phyloP scores from a whole-genome alignment of 2,113 vertebrate genomes.

The Hippolais icterina region DNA sequence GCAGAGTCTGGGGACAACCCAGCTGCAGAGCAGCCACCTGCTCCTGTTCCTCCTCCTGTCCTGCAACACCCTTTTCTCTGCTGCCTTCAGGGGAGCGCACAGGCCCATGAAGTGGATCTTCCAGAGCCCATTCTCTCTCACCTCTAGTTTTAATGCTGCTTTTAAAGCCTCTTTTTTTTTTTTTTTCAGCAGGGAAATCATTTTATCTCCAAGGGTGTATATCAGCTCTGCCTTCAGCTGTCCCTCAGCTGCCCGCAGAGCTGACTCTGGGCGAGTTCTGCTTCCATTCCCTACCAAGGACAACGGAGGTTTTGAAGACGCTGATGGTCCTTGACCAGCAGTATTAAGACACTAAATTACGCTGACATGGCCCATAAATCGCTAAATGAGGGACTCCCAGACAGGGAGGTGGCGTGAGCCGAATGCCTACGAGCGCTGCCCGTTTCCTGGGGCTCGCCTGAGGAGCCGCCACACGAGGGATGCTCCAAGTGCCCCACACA shows the following conservation, averaged over 20 bases:
- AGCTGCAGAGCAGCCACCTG: not conserved
- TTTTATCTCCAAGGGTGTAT: not conserved
- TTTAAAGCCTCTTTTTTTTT: not conserved
- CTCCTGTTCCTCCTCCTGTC: not conserved
- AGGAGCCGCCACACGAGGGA: not conserved
- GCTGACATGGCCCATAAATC: constrained; percentile 68
- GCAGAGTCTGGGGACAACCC: not conserved
- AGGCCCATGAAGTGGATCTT: not conserved
- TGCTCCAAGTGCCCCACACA: fast-evolving
- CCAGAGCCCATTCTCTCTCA: not conserved
- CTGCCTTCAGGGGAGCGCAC: not conserved
- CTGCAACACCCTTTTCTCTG: not conserved
- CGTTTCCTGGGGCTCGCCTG: not conserved
- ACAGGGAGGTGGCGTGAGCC: constrained; percentile 23
- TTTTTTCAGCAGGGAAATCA: not conserved
- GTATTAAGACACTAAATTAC: constrained; percentile 74
- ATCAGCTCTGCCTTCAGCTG: not conserved
- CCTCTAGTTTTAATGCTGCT: not conserved
- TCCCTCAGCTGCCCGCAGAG: constrained; percentile 31
- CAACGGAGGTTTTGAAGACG: constrained; percentile 53
- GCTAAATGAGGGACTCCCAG: constrained; percentile 70
- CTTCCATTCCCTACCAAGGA: constrained; percentile 67
- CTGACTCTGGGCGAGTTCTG: constrained; percentile 20
- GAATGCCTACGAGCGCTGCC: constrained; percentile 5
- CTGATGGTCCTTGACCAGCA: constrained; percentile 71